Evolutionary conservation across 2,888 invertebrate species (phyloP), one percentile per base, ranked within the genome.

Genomic region (Polymixis lichenea): DNA sequence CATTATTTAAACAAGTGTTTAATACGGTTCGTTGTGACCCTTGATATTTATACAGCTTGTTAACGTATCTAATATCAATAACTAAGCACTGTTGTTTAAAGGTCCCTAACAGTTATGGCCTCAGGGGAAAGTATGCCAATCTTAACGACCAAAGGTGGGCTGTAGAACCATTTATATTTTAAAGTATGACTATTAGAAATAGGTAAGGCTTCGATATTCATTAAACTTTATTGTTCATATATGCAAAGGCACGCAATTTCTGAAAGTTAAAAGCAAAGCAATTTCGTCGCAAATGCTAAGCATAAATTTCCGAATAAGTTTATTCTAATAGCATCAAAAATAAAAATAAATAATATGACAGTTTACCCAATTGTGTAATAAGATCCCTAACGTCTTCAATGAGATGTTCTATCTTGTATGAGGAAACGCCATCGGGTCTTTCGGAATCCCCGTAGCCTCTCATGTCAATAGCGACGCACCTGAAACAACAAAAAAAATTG

Each of bases 381-480:
- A 98, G 92, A 83, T 97, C 97, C 79, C 97, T 95, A 4, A 98
- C 91, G 88, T 98, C 98, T 75, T 97, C 97, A 0, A 97, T 94
- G 25, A 98, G 88, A 43, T 96, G 85, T 11, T 96, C 93, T 2
- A 97, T 89, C 67, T 94, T 92, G 91, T 98, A 98, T 2, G 92
- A 84, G 2, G 91, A 89, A 22, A 93, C 89, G 0, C 94, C 96
- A 51, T 94, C 92, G 0, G 98, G 98, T 88, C 97, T 97, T 80
- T 97, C 98, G 0, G 98, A 98, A 76, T 98, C 97, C 0, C 97
- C 97, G 88, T 98, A 98, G 0, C 98, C 98, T 88, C 98, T 94
- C 96, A 97, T 94, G 88, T 98, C 98, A 5, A 98, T 89, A 17
- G 98, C 98, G 28, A 98, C 97, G 65, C 97, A 97, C 96, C 98